Evolutionary conservation across 1,140 invertebrate genomes (phyloP), one percentile per base, ranked within the genome.

Genomic region (Periplaneta americana): DNA sequence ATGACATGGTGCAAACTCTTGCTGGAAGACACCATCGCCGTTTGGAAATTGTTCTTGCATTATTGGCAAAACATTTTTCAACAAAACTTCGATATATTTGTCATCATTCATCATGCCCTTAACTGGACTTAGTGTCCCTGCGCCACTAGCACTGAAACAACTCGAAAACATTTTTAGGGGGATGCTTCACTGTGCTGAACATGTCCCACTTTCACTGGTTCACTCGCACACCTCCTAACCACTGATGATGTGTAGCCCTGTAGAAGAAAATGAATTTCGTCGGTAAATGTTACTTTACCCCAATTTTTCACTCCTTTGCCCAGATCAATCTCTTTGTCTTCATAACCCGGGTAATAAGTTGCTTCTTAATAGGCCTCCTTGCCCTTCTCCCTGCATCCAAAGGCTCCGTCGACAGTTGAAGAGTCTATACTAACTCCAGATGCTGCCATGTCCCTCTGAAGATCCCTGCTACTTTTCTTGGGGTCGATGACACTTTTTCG

Each of bases 351-450:
- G 80, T 81, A 32, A 39, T 76, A 34, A 77, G 76, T 39, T 37
- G 80, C 39, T 81, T 79, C 39, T 81, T 81, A 37, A 32, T 81
- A 48, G 75, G 80, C 9, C 35, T 79, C n/a, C 78, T 35, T 48
- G 35, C n/a, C 10, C 13, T 78, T n/a, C 32, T n/a, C 11, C 10
- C 76, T 17, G n/a, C 34, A 32, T 78, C 35, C n/a, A 78, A n/a
- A 78, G 33, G 10, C 33, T n/a, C 10, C 22, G 76, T 32, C 31
- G 5, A 78, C 76, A 32, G 76, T 78, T 78, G 76, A 78, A 78
- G 22, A n/a, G 33, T 34, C 33, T 32, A 78, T 34, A 10, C 13
- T 32, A 32, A 31, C 22, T 37, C 35, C 78, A 37, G 18, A n/a
- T 37, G 35, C 78, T 31, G 36, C 18, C n/a, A 79, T 2, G 36